These are phyloP conservation scores for Prolemur simus DNA, from an alignment of 2,113 vertebrate genomes.

Conservation along the genomic window DNA sequence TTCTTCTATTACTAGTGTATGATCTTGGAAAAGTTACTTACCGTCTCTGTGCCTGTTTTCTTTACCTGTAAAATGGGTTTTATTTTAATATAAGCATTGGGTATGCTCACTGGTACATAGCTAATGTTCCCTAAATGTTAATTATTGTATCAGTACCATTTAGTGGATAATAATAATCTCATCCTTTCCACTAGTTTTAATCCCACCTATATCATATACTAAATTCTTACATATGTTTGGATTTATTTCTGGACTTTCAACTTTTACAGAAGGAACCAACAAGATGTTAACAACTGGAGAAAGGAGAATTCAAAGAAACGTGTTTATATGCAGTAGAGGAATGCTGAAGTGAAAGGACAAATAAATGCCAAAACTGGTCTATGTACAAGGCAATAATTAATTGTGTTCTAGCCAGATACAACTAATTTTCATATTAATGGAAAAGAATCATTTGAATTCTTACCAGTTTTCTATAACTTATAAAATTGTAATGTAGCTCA, in stretches of 20 bases:
- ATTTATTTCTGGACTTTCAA: neutral
- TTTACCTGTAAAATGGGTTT: neutral
- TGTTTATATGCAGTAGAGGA: neutral
- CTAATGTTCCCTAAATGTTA: neutral
- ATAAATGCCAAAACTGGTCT: no score
- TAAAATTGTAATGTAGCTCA: neutral
- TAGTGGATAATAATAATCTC: neutral
- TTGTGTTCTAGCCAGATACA: neutral
- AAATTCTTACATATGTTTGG: neutral
- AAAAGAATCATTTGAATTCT: neutral
- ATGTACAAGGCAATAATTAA: neutral
- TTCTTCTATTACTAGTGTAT: neutral
- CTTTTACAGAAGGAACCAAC: neutral
- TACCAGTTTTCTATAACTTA: neutral
- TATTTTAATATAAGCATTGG: neutral
- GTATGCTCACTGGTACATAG: neutral
- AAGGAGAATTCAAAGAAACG: neutral
- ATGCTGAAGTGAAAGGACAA: neutral
- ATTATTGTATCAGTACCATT: neutral
- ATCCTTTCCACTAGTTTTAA: neutral
- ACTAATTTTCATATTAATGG: neutral
- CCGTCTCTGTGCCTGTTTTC: neutral
- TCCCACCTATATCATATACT: neutral
- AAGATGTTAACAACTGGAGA: neutral
- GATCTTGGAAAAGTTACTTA: neutral